A percentile compares a stretch with the other conserved stretches of the same genome.
Evolutionary conservation across 2,113 vertebrate species (phyloP).

Genomic region (Galeopterus variegatus): DNA sequence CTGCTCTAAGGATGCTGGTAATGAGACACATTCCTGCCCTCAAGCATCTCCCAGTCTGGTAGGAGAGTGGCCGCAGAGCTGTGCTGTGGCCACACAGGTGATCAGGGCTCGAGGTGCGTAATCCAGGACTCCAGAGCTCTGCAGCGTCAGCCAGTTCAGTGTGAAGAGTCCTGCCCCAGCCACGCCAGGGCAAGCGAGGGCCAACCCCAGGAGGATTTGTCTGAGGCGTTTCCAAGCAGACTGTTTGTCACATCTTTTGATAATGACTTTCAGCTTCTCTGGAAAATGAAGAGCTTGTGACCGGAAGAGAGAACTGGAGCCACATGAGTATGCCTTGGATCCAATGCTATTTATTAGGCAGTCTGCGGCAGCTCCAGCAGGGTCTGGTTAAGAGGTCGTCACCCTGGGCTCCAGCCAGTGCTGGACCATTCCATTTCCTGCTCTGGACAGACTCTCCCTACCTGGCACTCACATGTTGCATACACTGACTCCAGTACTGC

Average conservation of each 20-base stretch:
- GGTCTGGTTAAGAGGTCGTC: not conserved
- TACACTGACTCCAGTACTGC: not conserved
- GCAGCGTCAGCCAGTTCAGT: not conserved
- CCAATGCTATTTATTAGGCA: fast-evolving
- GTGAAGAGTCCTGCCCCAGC: not conserved
- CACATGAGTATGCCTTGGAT: not conserved
- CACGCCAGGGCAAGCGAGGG: not conserved
- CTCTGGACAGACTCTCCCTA: not conserved
- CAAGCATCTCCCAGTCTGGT: not conserved
- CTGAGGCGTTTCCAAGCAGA: conserved; percentile 14
- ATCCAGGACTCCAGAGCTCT: not conserved
- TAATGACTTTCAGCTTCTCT: conserved; percentile 69
- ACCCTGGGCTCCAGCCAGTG: not conserved
- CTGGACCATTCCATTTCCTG: not conserved
- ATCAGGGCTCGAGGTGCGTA: not conserved
- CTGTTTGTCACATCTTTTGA: conserved; percentile 62
- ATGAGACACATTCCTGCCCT: not conserved
- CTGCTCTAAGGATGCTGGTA: not conserved
- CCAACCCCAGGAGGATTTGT: not conserved
- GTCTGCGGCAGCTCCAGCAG: not conserved
- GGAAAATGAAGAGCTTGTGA: conserved; percentile 61
- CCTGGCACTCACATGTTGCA: not conserved
- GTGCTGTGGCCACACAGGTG: not conserved
- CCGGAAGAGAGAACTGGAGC: conserved; percentile 19
- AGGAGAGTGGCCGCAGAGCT: not conserved